Evolutionary conservation across 1,140 invertebrate genomes (phyloP).

Genomic region (Drosophila truncata): DNA sequence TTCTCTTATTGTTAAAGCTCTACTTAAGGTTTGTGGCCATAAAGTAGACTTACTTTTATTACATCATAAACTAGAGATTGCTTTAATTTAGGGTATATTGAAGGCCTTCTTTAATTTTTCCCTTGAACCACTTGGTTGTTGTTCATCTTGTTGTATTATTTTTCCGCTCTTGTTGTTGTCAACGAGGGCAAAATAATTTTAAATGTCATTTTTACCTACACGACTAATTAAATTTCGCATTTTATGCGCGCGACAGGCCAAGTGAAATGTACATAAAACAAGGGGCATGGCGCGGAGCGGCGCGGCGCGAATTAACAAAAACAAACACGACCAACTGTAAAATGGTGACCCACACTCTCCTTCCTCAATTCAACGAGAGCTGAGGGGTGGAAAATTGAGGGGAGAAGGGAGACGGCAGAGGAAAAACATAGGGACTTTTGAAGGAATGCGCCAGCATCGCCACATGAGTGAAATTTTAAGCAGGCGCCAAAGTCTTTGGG

Average conservation of each 20-base stretch:
- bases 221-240: conserved; percentile 81
- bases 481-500: conserved; percentile 65
- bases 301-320: conserved; percentile 79
- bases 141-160: background rate
- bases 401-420: background rate
- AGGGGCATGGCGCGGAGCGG: conserved; percentile 28
- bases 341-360: conserved; percentile 37
- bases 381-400: conserved; percentile 5
- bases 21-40: background rate
- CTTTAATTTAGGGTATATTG: background rate
- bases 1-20: background rate
- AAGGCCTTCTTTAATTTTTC: background rate
- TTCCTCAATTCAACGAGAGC: background rate
- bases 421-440: conserved; percentile 11
- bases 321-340: conserved; percentile 75
- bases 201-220: conserved; percentile 79
- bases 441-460: conserved; percentile 45
- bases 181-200: conserved; percentile 58
- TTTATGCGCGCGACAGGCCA: conserved; percentile 67
- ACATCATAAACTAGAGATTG: background rate
- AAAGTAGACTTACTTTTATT: background rate
- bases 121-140: background rate
- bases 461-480: conserved; percentile 81
- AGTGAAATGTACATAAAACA: conserved; percentile 76
- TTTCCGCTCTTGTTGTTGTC: conserved; percentile 19